phyloP scores from a whole-genome alignment of 2,888 invertebrate species.

The Volucella inanis region DNA sequence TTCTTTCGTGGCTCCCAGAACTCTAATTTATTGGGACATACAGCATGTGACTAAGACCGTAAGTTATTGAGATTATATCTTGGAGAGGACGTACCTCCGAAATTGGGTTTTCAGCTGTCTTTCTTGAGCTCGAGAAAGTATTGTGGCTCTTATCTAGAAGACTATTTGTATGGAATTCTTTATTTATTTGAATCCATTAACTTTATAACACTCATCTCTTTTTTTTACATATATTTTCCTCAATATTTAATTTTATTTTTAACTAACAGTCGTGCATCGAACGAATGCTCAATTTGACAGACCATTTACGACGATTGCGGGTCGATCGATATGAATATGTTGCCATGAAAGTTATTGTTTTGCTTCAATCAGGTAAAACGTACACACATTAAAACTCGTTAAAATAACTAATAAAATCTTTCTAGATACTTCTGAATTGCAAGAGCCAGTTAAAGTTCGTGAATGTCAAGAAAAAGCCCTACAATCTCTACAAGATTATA shows the following conservation, averaged over 20 bases:
- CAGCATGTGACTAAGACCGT: too few species aligned
- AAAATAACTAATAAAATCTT: slow-evolving; percentile 5
- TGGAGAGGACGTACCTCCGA: too few species aligned
- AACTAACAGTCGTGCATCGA: slow-evolving; percentile 90
- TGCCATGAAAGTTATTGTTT: slow-evolving; percentile 96
- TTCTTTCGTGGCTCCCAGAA: too few species aligned
- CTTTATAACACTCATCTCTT: neutral
- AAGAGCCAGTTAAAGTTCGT: slow-evolving; percentile 96
- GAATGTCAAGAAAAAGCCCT: slow-evolving; percentile 97
- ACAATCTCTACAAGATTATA: slow-evolving; percentile 96
- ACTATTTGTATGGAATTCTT: too few species aligned
- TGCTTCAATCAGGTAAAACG: slow-evolving; percentile 92
- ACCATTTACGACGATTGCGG: slow-evolving; percentile 93
- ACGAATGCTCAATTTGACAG: slow-evolving; percentile 96
- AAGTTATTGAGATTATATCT: too few species aligned
- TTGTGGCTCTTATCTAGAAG: too few species aligned
- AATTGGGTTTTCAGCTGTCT: too few species aligned
- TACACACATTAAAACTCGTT: neutral
- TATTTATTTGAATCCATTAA: too few species aligned
- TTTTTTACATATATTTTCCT: neutral
- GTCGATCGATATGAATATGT: slow-evolving; percentile 98
- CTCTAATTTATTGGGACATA: too few species aligned
- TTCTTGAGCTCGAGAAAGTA: too few species aligned
- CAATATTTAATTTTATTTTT: neutral
- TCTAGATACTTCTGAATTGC: slow-evolving; percentile 94